These are phyloP conservation scores for Polydrusus cervinus DNA, from an alignment of 2,888 invertebrate genomes.

Conservation along the genomic window DNA sequence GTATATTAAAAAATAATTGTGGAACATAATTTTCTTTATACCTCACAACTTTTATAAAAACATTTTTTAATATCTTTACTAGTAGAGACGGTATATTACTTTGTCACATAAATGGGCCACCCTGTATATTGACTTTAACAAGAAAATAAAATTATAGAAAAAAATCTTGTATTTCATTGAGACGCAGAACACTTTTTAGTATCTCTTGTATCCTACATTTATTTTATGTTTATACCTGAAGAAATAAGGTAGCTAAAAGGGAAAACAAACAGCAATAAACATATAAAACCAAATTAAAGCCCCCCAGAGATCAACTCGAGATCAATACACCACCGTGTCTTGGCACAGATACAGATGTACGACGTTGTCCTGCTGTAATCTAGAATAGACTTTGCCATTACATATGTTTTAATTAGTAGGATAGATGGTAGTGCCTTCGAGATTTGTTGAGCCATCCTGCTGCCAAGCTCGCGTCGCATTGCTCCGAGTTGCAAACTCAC, in stretches of 20 bases:
- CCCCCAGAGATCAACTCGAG: slow-evolving; percentile 46
- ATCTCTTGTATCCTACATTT: too few relatives aligned
- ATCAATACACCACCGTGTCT: slow-evolving; percentile 53
- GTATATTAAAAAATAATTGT: too few relatives aligned
- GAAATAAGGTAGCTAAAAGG: slow-evolving; percentile 3
- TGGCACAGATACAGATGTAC: slow-evolving; percentile 60
- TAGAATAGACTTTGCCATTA: slow-evolving; percentile 64
- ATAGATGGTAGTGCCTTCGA: slow-evolving; percentile 68
- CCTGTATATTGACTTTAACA: too few relatives aligned
- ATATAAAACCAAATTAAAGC: slow-evolving; percentile 34
- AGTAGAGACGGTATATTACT: too few relatives aligned
- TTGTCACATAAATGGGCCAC: too few relatives aligned
- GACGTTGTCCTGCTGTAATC: slow-evolving; percentile 61
- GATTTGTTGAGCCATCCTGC: slow-evolving; percentile 65
- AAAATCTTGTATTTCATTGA: too few relatives aligned
- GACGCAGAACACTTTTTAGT: too few relatives aligned
- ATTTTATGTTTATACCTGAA: too few relatives aligned
- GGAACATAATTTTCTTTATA: too few relatives aligned
- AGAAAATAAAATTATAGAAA: too few relatives aligned
- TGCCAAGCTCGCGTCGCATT: slow-evolving; percentile 47
- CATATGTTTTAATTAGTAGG: slow-evolving; percentile 71
- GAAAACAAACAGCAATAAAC: slow-evolving; percentile 28
- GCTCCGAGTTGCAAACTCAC: slow-evolving; percentile 36
- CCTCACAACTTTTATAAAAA: too few relatives aligned
- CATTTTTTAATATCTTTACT: too few relatives aligned